These are phyloP conservation scores for Actinernus sp. DNA, from an alignment of 92 coral and sea anemone species.

Conservation along the genomic window DNA sequence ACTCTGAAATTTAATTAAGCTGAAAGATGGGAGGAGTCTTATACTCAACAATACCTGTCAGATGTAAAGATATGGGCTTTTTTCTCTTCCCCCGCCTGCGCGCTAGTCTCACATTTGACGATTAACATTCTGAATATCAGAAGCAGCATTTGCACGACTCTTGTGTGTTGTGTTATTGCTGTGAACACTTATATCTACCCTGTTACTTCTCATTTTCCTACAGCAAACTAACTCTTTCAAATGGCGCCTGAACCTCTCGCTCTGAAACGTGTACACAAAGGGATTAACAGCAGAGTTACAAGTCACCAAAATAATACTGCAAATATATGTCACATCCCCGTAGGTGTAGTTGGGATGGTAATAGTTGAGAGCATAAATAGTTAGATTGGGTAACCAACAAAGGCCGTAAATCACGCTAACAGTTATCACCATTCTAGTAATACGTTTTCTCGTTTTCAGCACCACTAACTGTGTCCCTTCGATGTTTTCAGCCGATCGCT, in stretches of 20 bases:
- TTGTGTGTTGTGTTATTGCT: too few relatives aligned
- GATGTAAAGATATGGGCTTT: too few relatives aligned
- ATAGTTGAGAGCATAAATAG: slow-evolving; percentile 1
- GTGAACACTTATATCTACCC: not conserved
- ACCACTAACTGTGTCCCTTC: not conserved
- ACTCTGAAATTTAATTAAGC: too few relatives aligned
- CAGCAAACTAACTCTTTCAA: slow-evolving; percentile 10
- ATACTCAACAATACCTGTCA: too few relatives aligned
- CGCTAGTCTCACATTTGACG: too few relatives aligned
- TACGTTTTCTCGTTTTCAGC: slow-evolving; percentile 4
- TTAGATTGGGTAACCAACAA: slow-evolving; percentile 18
- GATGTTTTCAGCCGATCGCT: not conserved
- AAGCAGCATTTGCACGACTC: too few relatives aligned
- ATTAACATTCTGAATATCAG: too few relatives aligned
- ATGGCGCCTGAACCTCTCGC: slow-evolving; percentile 18
- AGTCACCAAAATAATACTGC: not conserved
- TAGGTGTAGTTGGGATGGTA: not conserved
- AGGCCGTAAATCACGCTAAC: slow-evolving; percentile 15
- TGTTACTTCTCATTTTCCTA: not conserved
- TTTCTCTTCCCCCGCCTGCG: too few relatives aligned
- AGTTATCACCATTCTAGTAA: slow-evolving; percentile 12
- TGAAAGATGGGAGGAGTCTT: too few relatives aligned
- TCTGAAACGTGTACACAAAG: slow-evolving; percentile 34
- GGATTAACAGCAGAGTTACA: slow-evolving; percentile 26
- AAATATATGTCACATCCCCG: not conserved